Base-by-base conservation (phyloP, 2,113 vertebrate genomes). In the Thalassarche chlororhynchos region DNA sequence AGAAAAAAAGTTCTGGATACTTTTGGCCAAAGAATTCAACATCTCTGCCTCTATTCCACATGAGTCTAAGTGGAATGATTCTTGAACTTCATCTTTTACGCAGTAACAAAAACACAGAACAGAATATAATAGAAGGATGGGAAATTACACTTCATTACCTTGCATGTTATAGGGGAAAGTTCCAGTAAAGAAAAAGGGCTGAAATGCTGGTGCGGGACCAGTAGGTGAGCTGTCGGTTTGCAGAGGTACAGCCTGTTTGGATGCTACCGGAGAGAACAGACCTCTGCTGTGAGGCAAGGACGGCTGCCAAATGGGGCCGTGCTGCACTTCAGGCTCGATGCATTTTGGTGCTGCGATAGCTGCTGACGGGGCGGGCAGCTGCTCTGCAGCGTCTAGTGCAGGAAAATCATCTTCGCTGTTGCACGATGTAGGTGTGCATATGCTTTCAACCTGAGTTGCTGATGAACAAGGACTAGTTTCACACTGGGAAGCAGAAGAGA, bases 121-220 rank as follows among this genome's bases (percentile, higher is more conserved):
- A 19, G 11, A 42, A 21, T 24, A 15, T 4, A 19, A 31, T 0
- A 65, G 31, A 29, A 78, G 26, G 58, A 18, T 1, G 2, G 49
- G 38, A 60, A 42, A 47, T 2, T 0, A 25, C 34, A 6, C 32
- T 15, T 80, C 4, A 46, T 97, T 98, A 99, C 99, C 99, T 98
- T 99, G 99, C 78, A 99, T 92, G 51, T 98, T 99, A 74, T 97
- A 98, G 0, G 99, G 99, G 83, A 99, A 99, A 17, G 98, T 98
- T 95, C 99, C 99, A 8, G 98, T 98, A 92, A 99, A 98, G 95
- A 99, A 99, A 90, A 99, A 98, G 29, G 99, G 99, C 96, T 99
- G 99, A 89, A 99, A 99, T 3, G 98, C 44, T 1, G 98, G 98
- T 29, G 98, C 60, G 9, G 98, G 76, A 25, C 98, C 97, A 0